These are phyloP conservation scores for Clarias platycephalus DNA, from an alignment of 2,797 vertebrate genomes.

Conservation along the genomic window DNA sequence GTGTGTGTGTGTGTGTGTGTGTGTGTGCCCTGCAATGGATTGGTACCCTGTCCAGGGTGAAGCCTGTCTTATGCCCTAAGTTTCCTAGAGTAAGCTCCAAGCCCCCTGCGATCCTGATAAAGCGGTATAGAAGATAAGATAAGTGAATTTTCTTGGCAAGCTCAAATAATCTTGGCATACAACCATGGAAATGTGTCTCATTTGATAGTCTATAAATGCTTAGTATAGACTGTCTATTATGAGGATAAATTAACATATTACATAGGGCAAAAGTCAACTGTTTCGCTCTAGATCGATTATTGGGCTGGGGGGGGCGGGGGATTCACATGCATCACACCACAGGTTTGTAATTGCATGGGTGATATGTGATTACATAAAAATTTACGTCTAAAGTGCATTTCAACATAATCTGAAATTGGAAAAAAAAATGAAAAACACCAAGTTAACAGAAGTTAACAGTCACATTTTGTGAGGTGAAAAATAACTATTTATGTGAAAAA, in stretches of 20 bases:
- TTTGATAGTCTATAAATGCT: background rate
- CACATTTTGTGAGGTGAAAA: background rate
- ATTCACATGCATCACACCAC: background rate
- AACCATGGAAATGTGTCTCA: background rate
- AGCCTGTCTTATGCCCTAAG: too few relatives aligned
- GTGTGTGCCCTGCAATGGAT: too few relatives aligned
- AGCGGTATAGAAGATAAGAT: too few relatives aligned
- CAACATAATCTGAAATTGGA: background rate
- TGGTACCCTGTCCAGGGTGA: too few relatives aligned
- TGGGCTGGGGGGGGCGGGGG: background rate
- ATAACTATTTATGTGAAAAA: background rate
- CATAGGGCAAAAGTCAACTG: too few relatives aligned
- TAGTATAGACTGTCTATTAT: background rate
- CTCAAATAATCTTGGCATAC: background rate
- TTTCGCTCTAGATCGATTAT: background rate
- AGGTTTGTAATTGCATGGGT: background rate
- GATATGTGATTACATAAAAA: background rate
- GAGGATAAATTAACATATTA: background rate
- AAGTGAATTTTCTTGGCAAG: background rate
- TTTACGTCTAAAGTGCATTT: background rate
- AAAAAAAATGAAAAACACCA: background rate
- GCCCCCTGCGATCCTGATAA: too few relatives aligned
- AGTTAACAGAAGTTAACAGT: background rate
- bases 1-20: too few relatives aligned
- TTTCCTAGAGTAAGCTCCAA: too few relatives aligned